Percentiles rank a stretch among this genome's conserved stretches.
Conservation (phyloP, 2,888 invertebrate species). For the Pediacus dermestoides region DNA sequence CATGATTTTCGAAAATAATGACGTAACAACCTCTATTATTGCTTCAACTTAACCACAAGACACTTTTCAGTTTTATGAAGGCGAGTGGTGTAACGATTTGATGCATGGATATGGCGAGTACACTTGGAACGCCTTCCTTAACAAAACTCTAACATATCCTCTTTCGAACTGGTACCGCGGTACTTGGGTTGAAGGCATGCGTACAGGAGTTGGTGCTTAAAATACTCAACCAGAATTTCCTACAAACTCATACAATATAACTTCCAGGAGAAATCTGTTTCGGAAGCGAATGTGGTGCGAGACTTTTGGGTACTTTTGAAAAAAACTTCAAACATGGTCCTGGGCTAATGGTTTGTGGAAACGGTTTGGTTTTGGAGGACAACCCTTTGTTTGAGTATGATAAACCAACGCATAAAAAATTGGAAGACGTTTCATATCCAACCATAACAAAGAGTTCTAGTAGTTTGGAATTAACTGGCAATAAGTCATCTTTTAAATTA, state of each 20-base stretch:
- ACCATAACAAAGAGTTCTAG: no score
- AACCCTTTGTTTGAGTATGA: constrained; percentile 55
- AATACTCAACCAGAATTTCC: neutral
- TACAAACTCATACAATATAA: no score
- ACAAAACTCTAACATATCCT: constrained; percentile 55
- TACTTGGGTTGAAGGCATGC: constrained; percentile 54
- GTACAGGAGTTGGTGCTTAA: constrained; percentile 54
- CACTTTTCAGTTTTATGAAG: constrained; percentile 53
- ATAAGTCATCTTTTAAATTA: no score
- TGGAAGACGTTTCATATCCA: no score
- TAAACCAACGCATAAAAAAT: constrained; percentile 44
- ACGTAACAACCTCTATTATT: constrained; percentile 47
- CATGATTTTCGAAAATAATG: constrained; percentile 60
- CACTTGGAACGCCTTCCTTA: constrained; percentile 55
- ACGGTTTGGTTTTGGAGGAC: constrained; percentile 53
- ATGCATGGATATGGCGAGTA: constrained; percentile 60
- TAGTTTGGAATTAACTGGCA: no score
- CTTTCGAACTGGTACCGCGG: constrained; percentile 55
- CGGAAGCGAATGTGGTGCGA: constrained; percentile 55
- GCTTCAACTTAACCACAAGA: neutral
- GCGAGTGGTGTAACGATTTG: constrained; percentile 57
- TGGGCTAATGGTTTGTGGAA: constrained; percentile 56
- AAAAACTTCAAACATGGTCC: constrained; percentile 57
- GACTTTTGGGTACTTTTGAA: constrained; percentile 56
- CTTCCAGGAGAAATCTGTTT: constrained; percentile 50